Base-by-base conservation (phyloP, 2,797 vertebrate species). In the Hyperoplus lanceolatus region DNA sequence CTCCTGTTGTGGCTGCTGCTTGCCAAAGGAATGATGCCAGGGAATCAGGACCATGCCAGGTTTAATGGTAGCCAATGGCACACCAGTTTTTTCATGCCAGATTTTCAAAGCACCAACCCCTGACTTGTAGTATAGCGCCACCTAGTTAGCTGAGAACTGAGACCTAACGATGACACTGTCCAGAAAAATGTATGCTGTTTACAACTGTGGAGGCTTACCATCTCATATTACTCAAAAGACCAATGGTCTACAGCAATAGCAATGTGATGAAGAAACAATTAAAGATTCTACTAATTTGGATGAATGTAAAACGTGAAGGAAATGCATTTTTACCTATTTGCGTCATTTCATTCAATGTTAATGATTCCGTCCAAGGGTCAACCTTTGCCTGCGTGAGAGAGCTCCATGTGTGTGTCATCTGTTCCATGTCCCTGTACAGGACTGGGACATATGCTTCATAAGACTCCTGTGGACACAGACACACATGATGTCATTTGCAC, bases 11-110 rank as follows among this genome's bases (percentile, higher is more conserved):
- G 83, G 72, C 75, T 64, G 75, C 18, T 71, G 68, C 61, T 74
- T 92, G 93, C 91, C 93, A 93, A 90, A 87, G 71, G 66, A 70
- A 90, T 81, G 81, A 85, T 90, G 91, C 90, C 93, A 92, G 79
- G 69, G 72, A 88, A 80, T 90, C 73, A 68, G 74, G 73, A 79
- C 73, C 70, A n/a, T 87, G 90, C 88, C 92, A 91, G 84, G 38
- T 87, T 87, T 84, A 83, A 83, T 87, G 69, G 84, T 72, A 84
- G 87, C 90, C 90, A 92, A 91, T 86, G 73, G 79, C 72, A 75
- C 77, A 66, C 62, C 68, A 73, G 75, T 55, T 64, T 65, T 65
- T 46, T 39, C 38, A 73, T 60, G 75, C 72, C 78, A 82, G 75
- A 75, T 70, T 82, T 80, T 69, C 42, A 75, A 66, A 80, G 69